Conservation (phyloP, 1,140 invertebrate genomes). For the Helicoverpa zea region DNA sequence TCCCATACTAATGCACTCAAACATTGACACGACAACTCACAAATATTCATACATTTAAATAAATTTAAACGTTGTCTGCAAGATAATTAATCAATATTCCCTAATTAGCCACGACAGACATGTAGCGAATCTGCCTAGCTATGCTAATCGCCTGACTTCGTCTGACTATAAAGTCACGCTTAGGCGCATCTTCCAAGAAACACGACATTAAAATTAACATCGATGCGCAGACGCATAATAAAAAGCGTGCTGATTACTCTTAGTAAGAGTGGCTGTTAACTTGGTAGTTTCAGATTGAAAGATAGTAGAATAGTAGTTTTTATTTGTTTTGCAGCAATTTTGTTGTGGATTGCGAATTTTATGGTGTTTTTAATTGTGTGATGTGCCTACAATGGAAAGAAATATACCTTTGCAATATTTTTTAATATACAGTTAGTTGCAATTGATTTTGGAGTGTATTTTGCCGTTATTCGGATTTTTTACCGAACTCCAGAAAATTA, state of each 20-base stretch:
- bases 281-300: slow-evolving; percentile 12
- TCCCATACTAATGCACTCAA: neutral
- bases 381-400: too few species aligned
- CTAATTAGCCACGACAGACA: neutral
- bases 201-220: slow-evolving; percentile 37
- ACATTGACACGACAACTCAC: neutral
- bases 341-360: neutral
- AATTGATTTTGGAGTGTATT: too few species aligned
- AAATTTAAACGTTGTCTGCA: neutral
- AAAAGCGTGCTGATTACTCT: slow-evolving; percentile 31
- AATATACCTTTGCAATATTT: too few species aligned
- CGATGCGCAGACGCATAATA: slow-evolving; percentile 27
- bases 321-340: neutral
- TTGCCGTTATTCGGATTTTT: too few species aligned
- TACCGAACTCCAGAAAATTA: too few species aligned
- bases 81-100: slow-evolving; percentile 20
- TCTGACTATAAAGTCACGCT: slow-evolving; percentile 33
- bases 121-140: slow-evolving; percentile 20
- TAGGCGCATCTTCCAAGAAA: slow-evolving; percentile 13
- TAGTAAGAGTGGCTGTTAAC: slow-evolving; percentile 14
- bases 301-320: slow-evolving; percentile 6
- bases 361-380: too few species aligned
- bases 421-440: too few species aligned
- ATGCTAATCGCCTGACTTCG: slow-evolving; percentile 26
- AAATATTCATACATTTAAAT: slow-evolving; percentile 26